Base-by-base conservation (phyloP, 2,888 invertebrate species). In the Drosophila neonasuta region DNA sequence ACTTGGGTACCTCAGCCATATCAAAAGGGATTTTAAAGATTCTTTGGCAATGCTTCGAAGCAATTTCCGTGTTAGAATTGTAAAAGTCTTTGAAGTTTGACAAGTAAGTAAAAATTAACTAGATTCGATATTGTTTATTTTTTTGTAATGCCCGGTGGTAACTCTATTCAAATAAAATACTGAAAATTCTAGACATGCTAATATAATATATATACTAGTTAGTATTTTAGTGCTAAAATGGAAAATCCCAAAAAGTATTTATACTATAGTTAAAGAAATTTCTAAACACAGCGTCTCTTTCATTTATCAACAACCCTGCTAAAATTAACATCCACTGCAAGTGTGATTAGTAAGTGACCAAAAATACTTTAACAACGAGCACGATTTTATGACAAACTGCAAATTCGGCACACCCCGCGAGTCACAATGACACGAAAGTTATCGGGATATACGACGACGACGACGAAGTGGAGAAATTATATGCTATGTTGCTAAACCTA, bases 341-440 rank as follows among this genome's bases (percentile, higher is more conserved):
- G 36, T n/a, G 36, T 36, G 36, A 36, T 36, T 36, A 36, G 36
- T n/a, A 32, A 36, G 36, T n/a, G 10, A n/a, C 4, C 36, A n/a
- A 36, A 36, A 36, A 36, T n/a, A 36, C 34, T n/a, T 36, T 5
- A 36, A 11, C 36, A 36, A 36, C 36, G 5, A 36, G 36, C 36
- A 11, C 32, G 32, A 32, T 24, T 6, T 32, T 10, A 32, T 32
- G 8, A 32, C 32, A 10, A 32, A 32, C 32, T 32, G 32, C 10
- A 32, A 32, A 32, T 32, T 9, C 10, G 3, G 0, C 32, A 10
- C 32, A 11, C 11, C 11, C 11, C 39, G 2, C 54, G n/a, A 54
- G 32, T 32, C 42, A 46, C 13, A 32, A 54, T 60, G 52, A 60
- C 52, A 39, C 30, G 52, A 20, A 41, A 50, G 45, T 29, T 46